These are phyloP conservation scores for Tyto alba DNA, from an alignment of 2,113 vertebrate genomes.

Conservation along the genomic window DNA sequence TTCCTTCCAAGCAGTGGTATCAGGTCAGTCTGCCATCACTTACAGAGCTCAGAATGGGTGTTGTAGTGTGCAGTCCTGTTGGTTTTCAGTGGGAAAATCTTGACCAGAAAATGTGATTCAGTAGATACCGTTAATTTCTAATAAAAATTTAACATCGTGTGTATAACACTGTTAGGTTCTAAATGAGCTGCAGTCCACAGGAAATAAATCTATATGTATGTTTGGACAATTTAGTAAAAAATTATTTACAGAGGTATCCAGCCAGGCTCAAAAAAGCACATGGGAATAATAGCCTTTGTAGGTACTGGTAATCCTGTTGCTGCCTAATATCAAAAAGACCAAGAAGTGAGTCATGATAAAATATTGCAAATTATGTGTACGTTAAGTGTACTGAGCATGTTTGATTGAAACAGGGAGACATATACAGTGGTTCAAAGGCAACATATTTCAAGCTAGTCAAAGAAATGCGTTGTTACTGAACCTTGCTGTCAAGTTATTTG, in stretches of 20 bases:
- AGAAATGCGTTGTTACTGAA: background rate
- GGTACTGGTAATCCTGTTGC: background rate
- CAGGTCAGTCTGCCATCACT: background rate
- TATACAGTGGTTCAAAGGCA: background rate
- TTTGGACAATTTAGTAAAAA: background rate
- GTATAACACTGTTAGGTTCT: background rate
- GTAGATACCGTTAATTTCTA: background rate
- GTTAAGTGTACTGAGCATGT: background rate
- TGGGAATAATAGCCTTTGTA: background rate
- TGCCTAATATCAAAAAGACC: background rate
- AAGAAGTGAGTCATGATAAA: background rate
- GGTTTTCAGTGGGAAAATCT: background rate
- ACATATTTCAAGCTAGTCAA: background rate
- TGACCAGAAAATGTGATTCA: background rate
- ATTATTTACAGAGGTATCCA: background rate
- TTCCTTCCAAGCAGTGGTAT: background rate
- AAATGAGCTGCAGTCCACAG: background rate
- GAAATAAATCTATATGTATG: background rate
- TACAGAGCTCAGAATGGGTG: background rate
- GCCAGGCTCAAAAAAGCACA: background rate
- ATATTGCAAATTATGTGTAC: background rate
- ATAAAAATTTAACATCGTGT: background rate
- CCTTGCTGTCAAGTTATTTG: background rate
- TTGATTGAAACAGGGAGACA: background rate
- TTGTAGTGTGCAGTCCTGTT: background rate